These are phyloP conservation scores for Chascanopsetta lugubris DNA, from an alignment of 2,113 vertebrate genomes.

Conservation along the genomic window DNA sequence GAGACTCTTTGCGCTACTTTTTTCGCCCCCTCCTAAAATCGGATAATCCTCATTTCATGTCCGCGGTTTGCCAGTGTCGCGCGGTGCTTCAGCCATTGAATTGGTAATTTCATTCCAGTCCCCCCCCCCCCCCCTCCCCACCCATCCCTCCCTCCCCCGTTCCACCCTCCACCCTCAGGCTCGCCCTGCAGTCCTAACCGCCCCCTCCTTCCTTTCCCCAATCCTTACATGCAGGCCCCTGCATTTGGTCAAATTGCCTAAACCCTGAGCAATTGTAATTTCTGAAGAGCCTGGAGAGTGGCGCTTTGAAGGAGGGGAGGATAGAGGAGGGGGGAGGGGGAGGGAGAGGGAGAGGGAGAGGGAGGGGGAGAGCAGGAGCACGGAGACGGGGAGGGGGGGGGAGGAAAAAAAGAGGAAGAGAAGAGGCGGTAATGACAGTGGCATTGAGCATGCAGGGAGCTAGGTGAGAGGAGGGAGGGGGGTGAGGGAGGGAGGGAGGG, in stretches of 20 bases:
- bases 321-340: constrained; percentile 30
- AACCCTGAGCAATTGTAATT: constrained; percentile 82
- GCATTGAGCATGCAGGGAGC: constrained; percentile 65
- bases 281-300: constrained; percentile 80
- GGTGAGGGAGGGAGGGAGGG: constrained; percentile 42
- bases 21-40: constrained; percentile 53
- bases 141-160: too few species aligned
- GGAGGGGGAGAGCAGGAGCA: constrained; percentile 38
- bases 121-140: too few species aligned
- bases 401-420: constrained; percentile 22
- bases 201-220: constrained; percentile 48
- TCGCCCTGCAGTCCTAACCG: constrained; percentile 57
- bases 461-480: constrained; percentile 57
- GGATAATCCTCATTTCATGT: constrained; percentile 68
- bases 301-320: constrained; percentile 72
- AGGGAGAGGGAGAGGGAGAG: constrained; percentile 19
- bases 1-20: constrained; percentile 48
- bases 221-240: constrained; percentile 66
- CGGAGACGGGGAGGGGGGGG: constrained; percentile 27
- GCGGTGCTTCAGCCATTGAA: constrained; percentile 68
- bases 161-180: too few species aligned
- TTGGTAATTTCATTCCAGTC: constrained; percentile 77
- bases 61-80: constrained; percentile 54
- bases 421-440: constrained; percentile 63
- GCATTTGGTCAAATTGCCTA: constrained; percentile 81